Evolutionary conservation across 2,888 invertebrate species (phyloP), one percentile per base, ranked within the genome.

Genomic region (Creontiades dilutus): DNA sequence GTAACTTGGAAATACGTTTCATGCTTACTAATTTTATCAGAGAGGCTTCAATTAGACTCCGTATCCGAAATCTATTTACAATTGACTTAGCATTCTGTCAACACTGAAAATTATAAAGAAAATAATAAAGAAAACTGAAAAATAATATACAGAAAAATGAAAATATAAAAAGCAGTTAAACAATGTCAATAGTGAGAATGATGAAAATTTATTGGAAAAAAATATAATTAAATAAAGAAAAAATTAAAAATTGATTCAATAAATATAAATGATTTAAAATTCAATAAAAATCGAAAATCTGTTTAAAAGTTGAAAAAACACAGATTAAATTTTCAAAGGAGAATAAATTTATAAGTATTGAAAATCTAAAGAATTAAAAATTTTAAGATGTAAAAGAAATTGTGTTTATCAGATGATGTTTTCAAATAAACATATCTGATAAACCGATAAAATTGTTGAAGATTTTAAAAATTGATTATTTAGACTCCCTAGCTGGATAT

Each of bases 271-370:
- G 23, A 86, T 86, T 0, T 16, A 86, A 48, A 75, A 75, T 19
- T 13, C 23, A 75, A 13, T 12, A 86, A 61, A 48, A 90, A 0
- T 90, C 48, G 28, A 78, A 86, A 86, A 57, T 76, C 37, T 37
- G 37, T 37, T 37, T 37, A 37, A 37, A 88, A 75, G 46, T 78
- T 28, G 80, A 86, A 19, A 48, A 37, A 81, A 89, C 27, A 28
- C 52, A 48, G 19, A 55, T 55, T 0, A 75, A 86, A 76, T 14
- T 61, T 76, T 81, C 57, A 75, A 61, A 61, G 27, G 61, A 86
- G 37, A 61, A 28, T 75, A 28, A 86, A 75, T 68, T 57, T 46
- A 37, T n/a, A 48, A 61, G 61, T 28, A 86, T 52, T 68, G 47
- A 27, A 86, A 61, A 61, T 68, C 52, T 28, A 86, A 46, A 52